Evolutionary conservation across 1,140 invertebrate species (phyloP), one percentile per base, ranked within the genome.

Genomic region (Eumaeus atala): DNA sequence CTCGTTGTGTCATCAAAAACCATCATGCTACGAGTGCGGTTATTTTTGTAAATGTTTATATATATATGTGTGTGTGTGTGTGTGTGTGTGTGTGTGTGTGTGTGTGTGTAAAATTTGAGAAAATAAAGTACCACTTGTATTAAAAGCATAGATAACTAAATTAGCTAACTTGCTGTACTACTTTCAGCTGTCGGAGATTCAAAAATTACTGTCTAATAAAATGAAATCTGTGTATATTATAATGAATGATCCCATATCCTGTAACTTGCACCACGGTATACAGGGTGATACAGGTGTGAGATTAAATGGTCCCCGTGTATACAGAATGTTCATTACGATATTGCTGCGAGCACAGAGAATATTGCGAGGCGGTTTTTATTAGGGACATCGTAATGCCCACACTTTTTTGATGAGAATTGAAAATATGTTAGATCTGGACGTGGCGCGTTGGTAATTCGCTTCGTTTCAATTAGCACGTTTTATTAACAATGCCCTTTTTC

Each of bases 311-410:
- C 67, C 60, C 69, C 69, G 74, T 79, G 77, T 83, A 81, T 80
- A 81, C 74, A 79, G 73, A 72, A 67, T 84, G 77, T 84, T 84
- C 80, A 84, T 84, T 84, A 84, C 74, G 77, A 75, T 84, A 84
- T 84, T 81, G 77, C 74, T 69, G 70, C 70, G 71, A 75, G 67
- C 70, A 73, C 74, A 71, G 71, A 67, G 75, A 73, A 75, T 81
- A 84, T 74, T 72, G 79, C 72, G 58, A n/a, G 62, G 61, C 67
- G 62, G 70, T 72, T 84, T 82, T 79, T 81, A 83, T 83, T 83
- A 81, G 77, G 70, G 60, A 59, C 66, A 71, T 81, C 77, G 78
- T 81, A 79, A 77, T 72, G 72, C 72, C 65, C 64, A 63, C 70
- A 67, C 64, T 71, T 76, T 82, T 79, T 74, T 84, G 79, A 84